Base-by-base conservation (phyloP, 37 sponge, comb jelly and placozoan species). In the Spongilla lacustris region DNA sequence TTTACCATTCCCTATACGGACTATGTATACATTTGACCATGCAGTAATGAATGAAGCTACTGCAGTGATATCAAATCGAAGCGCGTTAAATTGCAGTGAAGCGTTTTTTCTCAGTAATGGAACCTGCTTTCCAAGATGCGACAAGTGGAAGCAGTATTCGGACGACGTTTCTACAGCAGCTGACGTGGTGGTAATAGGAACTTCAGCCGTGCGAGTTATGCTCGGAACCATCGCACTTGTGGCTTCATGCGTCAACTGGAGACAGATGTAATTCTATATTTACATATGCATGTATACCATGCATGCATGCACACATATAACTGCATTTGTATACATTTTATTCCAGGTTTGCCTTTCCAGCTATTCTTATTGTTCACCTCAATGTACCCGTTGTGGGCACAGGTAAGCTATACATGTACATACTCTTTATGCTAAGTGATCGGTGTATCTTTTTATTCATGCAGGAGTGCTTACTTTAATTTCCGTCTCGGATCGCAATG, bases 261-360 rank as follows among this genome's bases (percentile, higher is more conserved):
- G 58, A 14, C 4, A 58, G 11, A 58, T 58, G 58, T 58, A 58
- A 58, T 13, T 19, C 1, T 13, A 17, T 58, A 10, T 17, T 58
- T 58, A 19, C 1, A 58, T 8, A 19, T 17, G 1, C 21, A 58
- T 17, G 58, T 17, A 10, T 17, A 13, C 41, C 1, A 17, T 58
- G 14, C n/a, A n/a, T n/a, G n/a, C n/a, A n/a, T n/a, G n/a, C n/a
- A 58, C 1, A 58, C 1, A 17, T 13, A 10, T 58, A 17, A 58
- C 17, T 73, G 74, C 38, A 73, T 37, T 48, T 35, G 25, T 74
- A 41, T n/a, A n/a, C n/a, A n/a, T n/a, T n/a, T n/a, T n/a, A 41
- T 25, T 37, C 22, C 68, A 84, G 85, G 85, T 76, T 84, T 33
- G 22, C 29, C 2, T 84, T 84, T 32, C 85, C 85, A 9, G 76